These are phyloP conservation scores for Oncorhynchus nerka DNA, from an alignment of 2,113 vertebrate genomes.

Conservation along the genomic window DNA sequence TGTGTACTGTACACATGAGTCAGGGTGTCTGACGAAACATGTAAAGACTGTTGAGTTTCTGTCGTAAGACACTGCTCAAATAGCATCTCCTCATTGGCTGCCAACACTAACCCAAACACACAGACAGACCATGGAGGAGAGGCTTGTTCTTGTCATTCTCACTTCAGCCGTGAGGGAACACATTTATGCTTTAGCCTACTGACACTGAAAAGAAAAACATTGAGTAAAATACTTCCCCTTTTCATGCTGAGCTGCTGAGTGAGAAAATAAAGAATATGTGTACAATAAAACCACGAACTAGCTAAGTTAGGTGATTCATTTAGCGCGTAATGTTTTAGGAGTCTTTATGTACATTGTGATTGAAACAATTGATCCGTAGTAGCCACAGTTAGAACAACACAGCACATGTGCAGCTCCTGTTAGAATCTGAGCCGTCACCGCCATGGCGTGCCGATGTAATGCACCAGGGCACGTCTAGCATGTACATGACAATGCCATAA, in stretches of 20 bases:
- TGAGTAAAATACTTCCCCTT: too few relatives aligned
- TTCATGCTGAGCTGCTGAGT: too few relatives aligned
- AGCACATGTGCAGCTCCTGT: background rate
- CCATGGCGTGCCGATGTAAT: background rate
- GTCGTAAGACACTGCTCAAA: constrained; percentile 17
- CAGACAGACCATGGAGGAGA: constrained; percentile 14
- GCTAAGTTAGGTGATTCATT: too few relatives aligned
- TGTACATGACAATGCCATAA: constrained; percentile 43
- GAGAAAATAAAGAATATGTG: too few relatives aligned
- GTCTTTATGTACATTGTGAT: too few relatives aligned
- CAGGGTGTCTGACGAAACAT: constrained; percentile 11
- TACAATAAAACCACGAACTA: too few relatives aligned
- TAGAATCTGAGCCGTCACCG: background rate
- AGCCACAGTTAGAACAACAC: too few relatives aligned
- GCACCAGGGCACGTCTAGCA: constrained; percentile 25
- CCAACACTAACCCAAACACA: constrained; percentile 23
- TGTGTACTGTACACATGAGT: background rate
- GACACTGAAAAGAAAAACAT: too few relatives aligned
- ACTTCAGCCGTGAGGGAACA: constrained; percentile 9
- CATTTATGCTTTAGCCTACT: background rate
- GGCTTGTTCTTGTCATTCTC: constrained; percentile 9
- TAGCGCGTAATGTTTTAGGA: too few relatives aligned
- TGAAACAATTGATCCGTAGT: background rate
- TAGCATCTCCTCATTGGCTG: constrained; percentile 15
- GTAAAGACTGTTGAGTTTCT: constrained; percentile 15